Percentiles rank a stretch among this genome's conserved stretches.
Evolutionary conservation across 2,797 vertebrate species (phyloP).

Genomic region (Apogon talboti): DNA sequence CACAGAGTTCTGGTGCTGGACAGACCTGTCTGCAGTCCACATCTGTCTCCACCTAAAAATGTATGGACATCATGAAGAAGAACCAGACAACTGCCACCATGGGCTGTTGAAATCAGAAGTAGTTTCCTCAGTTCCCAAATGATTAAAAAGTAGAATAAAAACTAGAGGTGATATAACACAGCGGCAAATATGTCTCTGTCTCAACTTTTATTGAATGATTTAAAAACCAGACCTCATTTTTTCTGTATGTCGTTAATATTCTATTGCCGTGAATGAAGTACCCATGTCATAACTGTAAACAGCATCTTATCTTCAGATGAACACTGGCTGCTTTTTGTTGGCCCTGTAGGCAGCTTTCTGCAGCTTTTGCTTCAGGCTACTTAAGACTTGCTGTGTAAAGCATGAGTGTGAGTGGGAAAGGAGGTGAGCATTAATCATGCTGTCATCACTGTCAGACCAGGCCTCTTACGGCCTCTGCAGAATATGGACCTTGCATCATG

Average conservation of each 20-base stretch:
- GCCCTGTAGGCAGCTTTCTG: slow-evolving; percentile 47
- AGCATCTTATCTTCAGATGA: slow-evolving; percentile 37
- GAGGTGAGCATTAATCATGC: slow-evolving; percentile 79
- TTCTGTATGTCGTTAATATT: slow-evolving; percentile 10
- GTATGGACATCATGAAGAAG: too few relatives aligned
- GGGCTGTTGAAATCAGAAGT: too few relatives aligned
- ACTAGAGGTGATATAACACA: too few relatives aligned
- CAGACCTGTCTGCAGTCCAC: too few relatives aligned
- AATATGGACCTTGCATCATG: slow-evolving; percentile 59
- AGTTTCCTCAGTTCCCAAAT: too few relatives aligned
- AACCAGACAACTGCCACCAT: too few relatives aligned
- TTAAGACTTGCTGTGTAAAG: slow-evolving; percentile 49
- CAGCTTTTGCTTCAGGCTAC: slow-evolving; percentile 45
- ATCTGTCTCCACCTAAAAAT: too few relatives aligned
- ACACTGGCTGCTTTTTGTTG: slow-evolving; percentile 33
- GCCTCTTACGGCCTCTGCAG: slow-evolving; percentile 42
- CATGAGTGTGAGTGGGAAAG: slow-evolving; percentile 55
- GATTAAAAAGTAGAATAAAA: too few relatives aligned
- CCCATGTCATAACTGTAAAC: slow-evolving; percentile 3
- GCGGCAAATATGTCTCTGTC: too few relatives aligned
- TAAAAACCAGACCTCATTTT: neutral
- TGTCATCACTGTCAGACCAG: slow-evolving; percentile 76
- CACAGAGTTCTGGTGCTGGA: too few relatives aligned
- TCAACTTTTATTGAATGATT: too few relatives aligned
- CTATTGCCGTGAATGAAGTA: neutral